Base-by-base conservation (phyloP, 2,888 invertebrate genomes). In the Meiosimyza platycephala region DNA sequence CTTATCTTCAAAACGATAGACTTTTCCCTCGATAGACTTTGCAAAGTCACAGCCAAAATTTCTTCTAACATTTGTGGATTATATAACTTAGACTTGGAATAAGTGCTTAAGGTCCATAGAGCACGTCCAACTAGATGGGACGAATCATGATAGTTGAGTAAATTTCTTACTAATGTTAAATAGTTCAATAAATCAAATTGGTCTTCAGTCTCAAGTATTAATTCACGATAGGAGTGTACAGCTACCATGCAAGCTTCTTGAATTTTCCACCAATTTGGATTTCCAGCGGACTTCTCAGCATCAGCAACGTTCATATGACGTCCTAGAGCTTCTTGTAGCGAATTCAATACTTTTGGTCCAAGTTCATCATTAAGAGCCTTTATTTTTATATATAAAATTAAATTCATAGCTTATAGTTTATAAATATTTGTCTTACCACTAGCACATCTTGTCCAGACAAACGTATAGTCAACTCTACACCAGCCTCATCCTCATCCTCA, bases 401-500 rank as follows among this genome's bases (percentile, higher is more conserved):
- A 28, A 71, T 50, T 18, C 16, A 51, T 54, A 4, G 4, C 18
- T 50, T 48, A 62, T 51, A 22, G n/a, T 69, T 60, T 15, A 48
- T 11, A 47, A n/a, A 47, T 67, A 16, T 11, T 11, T 0, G 67
- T 75, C 79, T 74, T 84, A 91, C 91, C 81, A 88, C 81, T 12
- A 92, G 81, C 52, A 92, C 87, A 84, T 92, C 92, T 72, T 91
- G 90, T 2, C 92, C 92, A 0, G 92, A 91, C 75, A 92, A 89
- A 72, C 93, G 88, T 60, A 93, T 91, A 18, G 91, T 91, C 76
- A 91, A 89, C 28, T 90, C 89, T 74, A 89, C 90, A 1, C 90
- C 90, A 57, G 89, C 89, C 74, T 91, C 90, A 80, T 92, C 91
- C 79, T 93, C 92, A 80, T 93, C 92, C 78, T 92, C 92, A 7